Evolutionary conservation across 2,888 invertebrate genomes (phyloP), one percentile per base, ranked within the genome.

Genomic region (Oxystoma pomonae): DNA sequence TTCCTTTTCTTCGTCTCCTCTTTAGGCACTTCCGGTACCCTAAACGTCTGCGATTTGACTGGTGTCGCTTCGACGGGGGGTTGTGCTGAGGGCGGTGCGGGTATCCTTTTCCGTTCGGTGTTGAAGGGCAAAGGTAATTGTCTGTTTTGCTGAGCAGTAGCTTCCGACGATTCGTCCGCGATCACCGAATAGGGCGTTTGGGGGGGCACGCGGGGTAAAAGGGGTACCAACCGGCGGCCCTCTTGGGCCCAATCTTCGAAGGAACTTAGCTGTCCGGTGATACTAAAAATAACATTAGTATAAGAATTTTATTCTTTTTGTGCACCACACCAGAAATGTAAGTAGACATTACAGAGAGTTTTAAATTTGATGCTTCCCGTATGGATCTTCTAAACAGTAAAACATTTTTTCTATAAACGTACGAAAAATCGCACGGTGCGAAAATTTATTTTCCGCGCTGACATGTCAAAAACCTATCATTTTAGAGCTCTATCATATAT

Each of bases 151-250:
- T 84, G 84, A 66, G 84, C 84, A 58, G 87, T 85, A 62, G 83
- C 81, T 67, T 87, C 84, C 0, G 92, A 91, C 59, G 89, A 86
- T 77, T 88, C 90, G 79, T 94, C 93, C 16, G 95, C 94, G 69
- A 94, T 84, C 67, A 89, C 87, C 64, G 92, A 90, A 76, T 92
- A 91, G 51, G 90, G 90, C 3, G 94, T 94, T 75, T 93, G 92
- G 5, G 94, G 91, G 60, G 91, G 86, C n/a, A 90, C 86, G 65
- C 95, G 84, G 3, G 94, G 91, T 81, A 96, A 82, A 57, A 95
- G 81, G 1, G 96, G 94, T 72, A 94, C 87, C 65, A 89, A 81
- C 72, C 96, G 85, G 50, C 94, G 85, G 16, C 96, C 96, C 81
- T 96, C 96, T 70, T 91, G 86, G 68, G 90, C 87, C 96, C 96